These are phyloP conservation scores for Blera fallax DNA, from an alignment of 2,888 invertebrate species.

Conservation along the genomic window DNA sequence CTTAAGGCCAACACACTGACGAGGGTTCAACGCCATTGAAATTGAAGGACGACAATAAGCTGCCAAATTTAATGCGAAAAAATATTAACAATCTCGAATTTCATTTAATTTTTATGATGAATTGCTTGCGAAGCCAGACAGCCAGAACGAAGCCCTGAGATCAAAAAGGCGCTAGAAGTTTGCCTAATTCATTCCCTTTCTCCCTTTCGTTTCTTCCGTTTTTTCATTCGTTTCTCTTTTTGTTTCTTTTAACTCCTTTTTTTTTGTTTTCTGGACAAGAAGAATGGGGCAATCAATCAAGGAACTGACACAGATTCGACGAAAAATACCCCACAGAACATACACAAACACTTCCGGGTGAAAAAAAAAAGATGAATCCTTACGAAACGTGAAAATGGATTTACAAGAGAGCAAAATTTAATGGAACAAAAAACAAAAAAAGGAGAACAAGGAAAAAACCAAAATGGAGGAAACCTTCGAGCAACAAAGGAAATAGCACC, in stretches of 20 bases:
- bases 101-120: constrained; percentile 60
- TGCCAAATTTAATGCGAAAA: constrained; percentile 46
- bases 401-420: background rate
- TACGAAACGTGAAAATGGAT: constrained; percentile 6
- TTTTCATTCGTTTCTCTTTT: background rate
- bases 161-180: constrained; percentile 49
- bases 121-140: constrained; percentile 16
- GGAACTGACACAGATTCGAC: constrained; percentile 55
- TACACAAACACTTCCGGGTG: constrained; percentile 40
- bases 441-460: background rate
- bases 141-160: constrained; percentile 14
- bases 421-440: background rate
- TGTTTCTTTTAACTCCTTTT: background rate
- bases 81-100: constrained; percentile 52
- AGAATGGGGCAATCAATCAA: constrained; percentile 62
- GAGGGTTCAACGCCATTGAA: constrained; percentile 46
- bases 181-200: constrained; percentile 21
- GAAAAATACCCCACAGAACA: constrained; percentile 49
- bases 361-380: constrained; percentile 35
- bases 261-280: constrained; percentile 9
- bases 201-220: background rate
- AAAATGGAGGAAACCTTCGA: constrained; percentile 15
- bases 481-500: constrained; percentile 47
- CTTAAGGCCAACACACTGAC: constrained; percentile 20
- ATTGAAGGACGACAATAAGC: constrained; percentile 47